These are phyloP conservation scores for Bungarus multicinctus DNA, from an alignment of 2,113 vertebrate genomes.

Conservation along the genomic window DNA sequence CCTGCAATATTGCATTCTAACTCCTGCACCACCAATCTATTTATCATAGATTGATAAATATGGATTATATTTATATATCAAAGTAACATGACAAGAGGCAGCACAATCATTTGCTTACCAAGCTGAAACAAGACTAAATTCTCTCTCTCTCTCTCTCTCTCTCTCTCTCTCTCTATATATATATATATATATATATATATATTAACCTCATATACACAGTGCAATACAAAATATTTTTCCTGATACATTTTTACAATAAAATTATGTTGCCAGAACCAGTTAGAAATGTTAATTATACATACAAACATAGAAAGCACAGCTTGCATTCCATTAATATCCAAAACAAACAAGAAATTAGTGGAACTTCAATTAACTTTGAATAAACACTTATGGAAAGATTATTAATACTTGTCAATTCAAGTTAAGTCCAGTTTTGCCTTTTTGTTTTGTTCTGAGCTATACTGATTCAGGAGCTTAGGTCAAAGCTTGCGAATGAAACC, in stretches of 20 bases:
- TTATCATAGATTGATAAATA: neutral
- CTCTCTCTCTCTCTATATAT: no score
- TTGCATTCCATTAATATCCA: neutral
- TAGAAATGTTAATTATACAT: neutral
- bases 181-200: no score
- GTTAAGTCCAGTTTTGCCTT: neutral
- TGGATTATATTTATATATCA: neutral
- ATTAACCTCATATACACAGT: neutral
- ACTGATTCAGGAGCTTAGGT: neutral
- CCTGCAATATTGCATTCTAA: neutral
- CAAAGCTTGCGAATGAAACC: neutral
- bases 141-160: no score
- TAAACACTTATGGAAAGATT: neutral
- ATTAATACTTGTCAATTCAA: neutral
- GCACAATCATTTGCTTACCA: neutral
- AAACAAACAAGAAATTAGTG: neutral
- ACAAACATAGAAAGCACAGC: neutral
- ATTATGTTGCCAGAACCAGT: neutral
- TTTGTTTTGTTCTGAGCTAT: neutral
- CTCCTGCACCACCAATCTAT: neutral
- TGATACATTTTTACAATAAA: neutral
- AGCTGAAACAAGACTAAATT: neutral
- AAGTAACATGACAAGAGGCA: neutral
- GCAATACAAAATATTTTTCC: neutral
- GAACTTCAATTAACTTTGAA: neutral